Evolutionary conservation across 2,888 invertebrate species (phyloP).

Genomic region (Philereme vetulata): DNA sequence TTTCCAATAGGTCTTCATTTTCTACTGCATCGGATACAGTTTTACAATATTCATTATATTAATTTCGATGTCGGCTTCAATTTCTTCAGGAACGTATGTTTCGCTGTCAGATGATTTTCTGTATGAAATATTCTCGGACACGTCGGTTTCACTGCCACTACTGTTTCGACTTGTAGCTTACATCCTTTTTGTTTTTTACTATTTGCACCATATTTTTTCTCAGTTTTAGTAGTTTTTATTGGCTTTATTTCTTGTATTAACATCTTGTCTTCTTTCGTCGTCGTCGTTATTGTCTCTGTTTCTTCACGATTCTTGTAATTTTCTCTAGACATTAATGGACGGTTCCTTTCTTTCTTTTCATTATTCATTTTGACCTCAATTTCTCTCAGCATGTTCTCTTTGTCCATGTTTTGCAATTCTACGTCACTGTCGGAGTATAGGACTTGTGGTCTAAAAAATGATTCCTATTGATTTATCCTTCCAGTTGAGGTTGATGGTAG

Average conservation of each 20-base stretch:
- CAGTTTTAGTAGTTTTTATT: too few species aligned
- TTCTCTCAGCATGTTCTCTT: too few species aligned
- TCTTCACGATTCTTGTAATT: too few species aligned
- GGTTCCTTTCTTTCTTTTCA: too few species aligned
- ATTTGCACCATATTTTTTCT: constrained; percentile 4
- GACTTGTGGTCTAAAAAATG: neutral
- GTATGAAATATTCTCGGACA: constrained; percentile 3
- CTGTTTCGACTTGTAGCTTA: neutral
- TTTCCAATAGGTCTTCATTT: constrained; percentile 7
- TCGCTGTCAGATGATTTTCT: constrained; percentile 8
- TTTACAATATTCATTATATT: constrained; percentile 1
- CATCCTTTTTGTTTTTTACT: neutral
- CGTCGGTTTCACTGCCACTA: constrained; percentile 14
- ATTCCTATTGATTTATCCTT: neutral
- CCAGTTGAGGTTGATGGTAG: constrained; percentile 2
- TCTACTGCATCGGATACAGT: constrained; percentile 2
- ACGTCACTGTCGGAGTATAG: too few species aligned
- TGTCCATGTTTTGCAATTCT: too few species aligned
- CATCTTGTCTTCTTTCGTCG: too few species aligned
- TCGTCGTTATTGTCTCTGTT: too few species aligned
- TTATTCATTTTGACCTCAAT: too few species aligned
- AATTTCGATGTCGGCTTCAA: constrained; percentile 6
- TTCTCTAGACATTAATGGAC: too few species aligned
- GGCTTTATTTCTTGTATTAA: too few species aligned
- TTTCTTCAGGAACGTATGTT: constrained; percentile 6